phyloP scores from a whole-genome alignment of 2,888 invertebrate genomes.

The Helleia helle region DNA sequence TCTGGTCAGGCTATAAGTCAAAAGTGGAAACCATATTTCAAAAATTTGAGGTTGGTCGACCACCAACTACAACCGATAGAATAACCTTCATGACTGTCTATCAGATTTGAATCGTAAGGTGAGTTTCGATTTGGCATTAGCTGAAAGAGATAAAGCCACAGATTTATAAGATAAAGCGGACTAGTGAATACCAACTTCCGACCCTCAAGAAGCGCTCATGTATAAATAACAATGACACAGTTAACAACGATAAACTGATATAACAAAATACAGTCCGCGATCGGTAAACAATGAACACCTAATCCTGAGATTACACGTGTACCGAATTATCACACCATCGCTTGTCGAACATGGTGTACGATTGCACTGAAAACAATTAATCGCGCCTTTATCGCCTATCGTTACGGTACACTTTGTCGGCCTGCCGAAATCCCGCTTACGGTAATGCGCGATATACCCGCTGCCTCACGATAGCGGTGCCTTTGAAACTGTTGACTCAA shows the following conservation, averaged over 20 bases:
- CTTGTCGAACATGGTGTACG: slow-evolving; percentile 50
- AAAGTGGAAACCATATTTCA: no score
- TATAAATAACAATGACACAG: background rate
- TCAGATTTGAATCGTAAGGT: no score
- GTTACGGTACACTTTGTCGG: slow-evolving; percentile 57
- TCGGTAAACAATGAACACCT: slow-evolving; percentile 28
- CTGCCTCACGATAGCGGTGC: slow-evolving; percentile 53
- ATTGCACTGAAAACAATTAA: slow-evolving; percentile 62
- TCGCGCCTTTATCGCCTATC: slow-evolving; percentile 43
- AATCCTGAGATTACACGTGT: slow-evolving; percentile 44
- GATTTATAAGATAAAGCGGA: no score
- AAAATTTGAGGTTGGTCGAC: no score
- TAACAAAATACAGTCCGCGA: slow-evolving; percentile 11
- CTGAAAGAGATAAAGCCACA: no score
- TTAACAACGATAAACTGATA: background rate
- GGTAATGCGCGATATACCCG: slow-evolving; percentile 55
- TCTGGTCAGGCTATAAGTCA: no score
- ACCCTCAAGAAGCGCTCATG: background rate
- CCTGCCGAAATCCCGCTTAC: slow-evolving; percentile 63
- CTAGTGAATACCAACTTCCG: background rate
- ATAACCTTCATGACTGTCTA: no score
- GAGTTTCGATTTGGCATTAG: no score
- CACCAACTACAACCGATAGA: no score
- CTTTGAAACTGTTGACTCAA: slow-evolving; percentile 60
- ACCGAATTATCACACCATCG: slow-evolving; percentile 31